Conservation (phyloP, 2,888 invertebrate species). For the Apoda limacodes region DNA sequence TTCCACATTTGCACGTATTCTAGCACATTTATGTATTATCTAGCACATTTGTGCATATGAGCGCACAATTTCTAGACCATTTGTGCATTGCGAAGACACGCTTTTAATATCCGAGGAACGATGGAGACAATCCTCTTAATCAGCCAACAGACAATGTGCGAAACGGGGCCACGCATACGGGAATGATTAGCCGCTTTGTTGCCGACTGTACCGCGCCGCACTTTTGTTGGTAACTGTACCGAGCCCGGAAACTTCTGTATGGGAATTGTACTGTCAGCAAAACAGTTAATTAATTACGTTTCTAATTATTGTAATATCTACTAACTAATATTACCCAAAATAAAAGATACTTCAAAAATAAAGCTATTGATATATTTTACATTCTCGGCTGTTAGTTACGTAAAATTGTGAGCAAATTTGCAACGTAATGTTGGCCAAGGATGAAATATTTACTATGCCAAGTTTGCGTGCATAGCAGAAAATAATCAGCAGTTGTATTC, state of each 20-base stretch:
- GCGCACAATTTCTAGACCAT: slow-evolving; percentile 28
- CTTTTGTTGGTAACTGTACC: slow-evolving; percentile 44
- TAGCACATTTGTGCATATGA: slow-evolving; percentile 29
- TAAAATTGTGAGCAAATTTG: no score
- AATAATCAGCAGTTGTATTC: no score
- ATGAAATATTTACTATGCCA: no score
- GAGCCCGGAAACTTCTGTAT: slow-evolving; percentile 25
- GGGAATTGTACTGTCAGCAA: no score
- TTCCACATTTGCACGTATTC: slow-evolving; percentile 32
- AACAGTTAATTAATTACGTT: no score
- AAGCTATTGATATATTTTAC: no score
- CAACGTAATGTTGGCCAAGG: no score
- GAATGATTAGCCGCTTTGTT: slow-evolving; percentile 50
- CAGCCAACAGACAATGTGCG: slow-evolving; percentile 61
- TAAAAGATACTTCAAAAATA: no score
- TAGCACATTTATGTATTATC: slow-evolving; percentile 38
- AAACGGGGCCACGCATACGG: slow-evolving; percentile 64
- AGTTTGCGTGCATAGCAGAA: no score
- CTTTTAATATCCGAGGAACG: slow-evolving; percentile 63
- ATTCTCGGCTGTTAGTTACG: no score
- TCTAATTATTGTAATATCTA: no score
- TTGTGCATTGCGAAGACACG: slow-evolving; percentile 44
- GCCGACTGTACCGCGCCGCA: slow-evolving; percentile 38
- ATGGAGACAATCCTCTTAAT: slow-evolving; percentile 69
- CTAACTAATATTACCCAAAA: no score